Conservation (phyloP, 1,140 invertebrate genomes). For the Meloidogyne hapla region DNA sequence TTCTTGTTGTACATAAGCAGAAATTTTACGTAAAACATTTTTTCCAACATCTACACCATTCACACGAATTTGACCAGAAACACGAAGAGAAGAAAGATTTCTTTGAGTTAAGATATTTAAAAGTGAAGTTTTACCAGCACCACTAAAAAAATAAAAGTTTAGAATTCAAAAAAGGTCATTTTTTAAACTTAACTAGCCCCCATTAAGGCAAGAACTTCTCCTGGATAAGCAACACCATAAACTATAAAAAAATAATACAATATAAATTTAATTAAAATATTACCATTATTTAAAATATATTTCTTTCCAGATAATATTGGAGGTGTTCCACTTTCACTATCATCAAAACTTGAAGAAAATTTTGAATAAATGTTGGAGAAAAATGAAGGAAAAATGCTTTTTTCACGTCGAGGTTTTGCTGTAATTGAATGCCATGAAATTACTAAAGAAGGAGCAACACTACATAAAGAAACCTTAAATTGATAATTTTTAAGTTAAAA, state of each 20-base stretch:
- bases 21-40: slow-evolving; percentile 68
- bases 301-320: slow-evolving; percentile 9
- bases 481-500: slow-evolving; percentile 12
- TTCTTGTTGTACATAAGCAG: slow-evolving; percentile 91
- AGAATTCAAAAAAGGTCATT: not conserved
- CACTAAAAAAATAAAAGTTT: slow-evolving; percentile 69
- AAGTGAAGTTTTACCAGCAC: slow-evolving; percentile 91
- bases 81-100: slow-evolving; percentile 71
- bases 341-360: slow-evolving; percentile 15
- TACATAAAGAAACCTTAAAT: slow-evolving; percentile 34
- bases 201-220: slow-evolving; percentile 76
- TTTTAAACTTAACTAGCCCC: slow-evolving; percentile 70
- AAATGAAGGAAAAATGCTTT: slow-evolving; percentile 25
- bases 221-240: slow-evolving; percentile 41
- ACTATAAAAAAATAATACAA: slow-evolving; percentile 37
- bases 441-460: slow-evolving; percentile 27
- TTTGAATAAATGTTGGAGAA: slow-evolving; percentile 10
- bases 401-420: slow-evolving; percentile 28
- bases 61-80: slow-evolving; percentile 67
- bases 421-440: slow-evolving; percentile 37
- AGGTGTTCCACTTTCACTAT: slow-evolving; percentile 3
- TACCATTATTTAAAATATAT: slow-evolving; percentile 29
- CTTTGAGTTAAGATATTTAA: slow-evolving; percentile 84
- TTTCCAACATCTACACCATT: slow-evolving; percentile 33
- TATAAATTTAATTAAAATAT: slow-evolving; percentile 11